These are phyloP conservation scores for Cybosia mesomella DNA, from an alignment of 2,888 invertebrate genomes.

Conservation along the genomic window DNA sequence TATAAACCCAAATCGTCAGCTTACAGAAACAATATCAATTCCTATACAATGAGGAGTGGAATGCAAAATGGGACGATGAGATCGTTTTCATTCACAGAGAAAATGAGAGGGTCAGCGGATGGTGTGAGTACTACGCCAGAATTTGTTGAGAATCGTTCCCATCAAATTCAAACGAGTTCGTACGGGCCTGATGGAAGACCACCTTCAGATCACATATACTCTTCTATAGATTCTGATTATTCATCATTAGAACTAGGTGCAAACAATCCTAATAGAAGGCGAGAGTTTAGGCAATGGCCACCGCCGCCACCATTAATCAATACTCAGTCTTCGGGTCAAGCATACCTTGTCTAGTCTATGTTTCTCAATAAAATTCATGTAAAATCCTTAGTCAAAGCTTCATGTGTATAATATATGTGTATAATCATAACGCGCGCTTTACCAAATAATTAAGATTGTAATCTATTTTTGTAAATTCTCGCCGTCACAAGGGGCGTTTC, in stretches of 20 bases:
- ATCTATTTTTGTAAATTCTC: conserved; percentile 85
- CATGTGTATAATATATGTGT: conserved; percentile 74
- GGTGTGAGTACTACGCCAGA: conserved; percentile 89
- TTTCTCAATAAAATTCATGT: conserved; percentile 65
- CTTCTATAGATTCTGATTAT: conserved; percentile 96
- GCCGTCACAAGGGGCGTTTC: conserved; percentile 80
- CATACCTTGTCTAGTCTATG: conserved; percentile 83
- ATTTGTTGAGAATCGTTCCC: conserved; percentile 72
- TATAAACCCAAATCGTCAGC: conserved; percentile 82
- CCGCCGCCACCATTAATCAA: conserved; percentile 80
- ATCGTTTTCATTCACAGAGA: conserved; percentile 87
- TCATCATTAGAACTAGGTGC: conserved; percentile 92
- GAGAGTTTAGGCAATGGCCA: conserved; percentile 82
- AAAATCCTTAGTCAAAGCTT: conserved; percentile 80
- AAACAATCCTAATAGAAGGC: conserved; percentile 77
- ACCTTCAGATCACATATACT: conserved; percentile 95
- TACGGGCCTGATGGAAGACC: conserved; percentile 89
- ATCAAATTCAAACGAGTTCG: conserved; percentile 74
- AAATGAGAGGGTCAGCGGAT: conserved; percentile 75
- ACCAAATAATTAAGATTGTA: conserved; percentile 84
- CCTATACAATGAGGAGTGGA: conserved; percentile 91
- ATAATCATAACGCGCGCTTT: conserved; percentile 81
- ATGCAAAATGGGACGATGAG: conserved; percentile 88
- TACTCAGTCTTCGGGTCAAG: conserved; percentile 81
- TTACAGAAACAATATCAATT: conserved; percentile 93